Evolutionary conservation across 2,888 invertebrate species (phyloP).

Genomic region (Calameuta filiformis): DNA sequence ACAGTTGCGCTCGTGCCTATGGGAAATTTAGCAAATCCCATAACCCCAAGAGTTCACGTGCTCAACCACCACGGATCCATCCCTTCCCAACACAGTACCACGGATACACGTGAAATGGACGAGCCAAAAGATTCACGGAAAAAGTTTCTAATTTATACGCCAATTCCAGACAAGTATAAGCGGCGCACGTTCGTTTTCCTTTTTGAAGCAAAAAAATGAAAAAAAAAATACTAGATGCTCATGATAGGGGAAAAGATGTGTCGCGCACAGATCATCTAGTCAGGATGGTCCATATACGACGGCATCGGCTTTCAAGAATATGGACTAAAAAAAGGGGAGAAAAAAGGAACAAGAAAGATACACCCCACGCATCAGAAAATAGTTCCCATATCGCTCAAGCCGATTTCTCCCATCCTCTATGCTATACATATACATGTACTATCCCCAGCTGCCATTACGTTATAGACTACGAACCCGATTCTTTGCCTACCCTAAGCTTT

Average conservation of each 20-base stretch:
- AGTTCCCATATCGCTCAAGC: not conserved
- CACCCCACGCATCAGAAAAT: not conserved
- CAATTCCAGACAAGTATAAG: not conserved
- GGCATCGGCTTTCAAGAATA: not conserved
- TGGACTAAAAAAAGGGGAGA: not conserved
- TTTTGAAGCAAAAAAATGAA: not conserved
- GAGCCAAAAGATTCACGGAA: not conserved
- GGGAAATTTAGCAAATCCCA: slow-evolving; percentile 40
- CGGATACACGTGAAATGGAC: not conserved
- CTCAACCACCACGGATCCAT: slow-evolving; percentile 6
- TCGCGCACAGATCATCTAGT: not conserved
- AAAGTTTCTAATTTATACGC: not conserved
- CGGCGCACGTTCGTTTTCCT: not conserved
- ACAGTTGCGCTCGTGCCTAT: slow-evolving; percentile 25
- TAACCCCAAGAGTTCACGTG: slow-evolving; percentile 5
- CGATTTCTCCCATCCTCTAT: not conserved
- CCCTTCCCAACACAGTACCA: not conserved
- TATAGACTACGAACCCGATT: not conserved
- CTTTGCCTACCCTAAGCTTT: not conserved
- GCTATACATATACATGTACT: not conserved
- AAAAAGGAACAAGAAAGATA: not conserved
- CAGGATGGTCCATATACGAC: not conserved
- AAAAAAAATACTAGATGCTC: not conserved
- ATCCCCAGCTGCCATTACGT: not conserved
- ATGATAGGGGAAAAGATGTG: not conserved